Percentiles rank a stretch among this genome's conserved stretches.
Evolutionary conservation across 2,888 invertebrate genomes (phyloP).

Genomic region (Andrena bicolor): DNA sequence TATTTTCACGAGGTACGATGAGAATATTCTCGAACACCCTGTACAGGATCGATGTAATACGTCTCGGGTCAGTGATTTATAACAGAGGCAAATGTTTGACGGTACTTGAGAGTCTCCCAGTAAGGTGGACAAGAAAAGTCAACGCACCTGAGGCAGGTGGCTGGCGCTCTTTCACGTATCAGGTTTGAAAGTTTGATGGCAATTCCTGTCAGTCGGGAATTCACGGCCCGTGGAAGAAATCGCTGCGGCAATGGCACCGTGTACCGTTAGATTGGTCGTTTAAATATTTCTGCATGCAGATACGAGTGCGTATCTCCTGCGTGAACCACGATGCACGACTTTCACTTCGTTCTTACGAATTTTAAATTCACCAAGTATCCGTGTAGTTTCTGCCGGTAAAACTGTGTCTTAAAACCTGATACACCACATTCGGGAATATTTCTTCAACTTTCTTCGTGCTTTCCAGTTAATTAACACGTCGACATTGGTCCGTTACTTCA

Average conservation of each 20-base stretch:
- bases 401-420: too few relatives aligned
- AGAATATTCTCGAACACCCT: not conserved
- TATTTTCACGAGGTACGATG: too few relatives aligned
- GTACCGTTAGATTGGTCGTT: constrained; percentile 57
- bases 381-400: not conserved
- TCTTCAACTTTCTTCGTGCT: too few relatives aligned
- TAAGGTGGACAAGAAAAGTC: constrained; percentile 44
- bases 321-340: constrained; percentile 1
- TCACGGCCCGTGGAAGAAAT: constrained; percentile 40
- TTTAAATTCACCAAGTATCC: not conserved
- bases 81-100: not conserved
- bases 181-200: constrained; percentile 40
- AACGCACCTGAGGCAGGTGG: constrained; percentile 48
- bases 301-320: constrained; percentile 15
- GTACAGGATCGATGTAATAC: not conserved
- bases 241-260: constrained; percentile 31
- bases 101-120: constrained; percentile 27
- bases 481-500: too few relatives aligned
- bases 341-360: not conserved
- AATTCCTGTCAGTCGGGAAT: constrained; percentile 46
- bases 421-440: too few relatives aligned
- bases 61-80: not conserved
- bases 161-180: constrained; percentile 50
- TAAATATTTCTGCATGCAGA: constrained; percentile 44
- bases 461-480: too few relatives aligned